Evolutionary conservation across 2,113 vertebrate species (phyloP).

Genomic region (Clinocottus analis): DNA sequence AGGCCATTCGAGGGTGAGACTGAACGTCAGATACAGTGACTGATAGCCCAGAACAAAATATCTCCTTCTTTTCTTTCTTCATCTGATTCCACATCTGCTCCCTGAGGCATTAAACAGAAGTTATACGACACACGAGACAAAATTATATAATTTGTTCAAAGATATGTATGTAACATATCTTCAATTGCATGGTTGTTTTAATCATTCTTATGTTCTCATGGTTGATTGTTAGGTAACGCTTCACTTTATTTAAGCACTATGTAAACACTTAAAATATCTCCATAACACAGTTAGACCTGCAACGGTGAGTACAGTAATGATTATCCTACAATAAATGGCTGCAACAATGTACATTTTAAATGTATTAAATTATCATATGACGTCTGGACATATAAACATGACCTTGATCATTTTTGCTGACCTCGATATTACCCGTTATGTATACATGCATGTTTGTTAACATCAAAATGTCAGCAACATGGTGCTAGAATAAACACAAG

Average conservation of each 20-base stretch:
- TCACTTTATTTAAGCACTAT: neutral
- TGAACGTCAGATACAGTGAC: conserved; percentile 49
- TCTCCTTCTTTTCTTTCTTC: conserved; percentile 27
- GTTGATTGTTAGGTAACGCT: neutral
- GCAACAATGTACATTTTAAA: neutral
- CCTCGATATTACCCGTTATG: neutral
- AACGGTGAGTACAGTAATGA: neutral
- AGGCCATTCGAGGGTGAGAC: conserved; percentile 45
- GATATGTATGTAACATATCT: neutral
- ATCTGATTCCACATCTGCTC: conserved; percentile 40
- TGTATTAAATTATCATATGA: neutral
- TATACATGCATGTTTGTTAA: neutral
- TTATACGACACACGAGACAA: neutral
- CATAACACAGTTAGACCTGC: neutral
- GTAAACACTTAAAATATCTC: neutral
- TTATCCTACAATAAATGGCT: neutral
- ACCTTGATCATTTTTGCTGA: neutral
- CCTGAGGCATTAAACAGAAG: neutral
- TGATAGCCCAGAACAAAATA: conserved; percentile 47
- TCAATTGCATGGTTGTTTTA: neutral
- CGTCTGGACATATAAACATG: neutral
- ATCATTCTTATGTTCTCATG: neutral
- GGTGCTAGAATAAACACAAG: neutral
- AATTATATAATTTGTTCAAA: neutral
- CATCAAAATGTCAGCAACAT: neutral